A percentile compares a stretch with the other conserved stretches of the same genome.
Conservation (phyloP, 2,888 invertebrate genomes). For the Paralinhomoeus sp. region DNA sequence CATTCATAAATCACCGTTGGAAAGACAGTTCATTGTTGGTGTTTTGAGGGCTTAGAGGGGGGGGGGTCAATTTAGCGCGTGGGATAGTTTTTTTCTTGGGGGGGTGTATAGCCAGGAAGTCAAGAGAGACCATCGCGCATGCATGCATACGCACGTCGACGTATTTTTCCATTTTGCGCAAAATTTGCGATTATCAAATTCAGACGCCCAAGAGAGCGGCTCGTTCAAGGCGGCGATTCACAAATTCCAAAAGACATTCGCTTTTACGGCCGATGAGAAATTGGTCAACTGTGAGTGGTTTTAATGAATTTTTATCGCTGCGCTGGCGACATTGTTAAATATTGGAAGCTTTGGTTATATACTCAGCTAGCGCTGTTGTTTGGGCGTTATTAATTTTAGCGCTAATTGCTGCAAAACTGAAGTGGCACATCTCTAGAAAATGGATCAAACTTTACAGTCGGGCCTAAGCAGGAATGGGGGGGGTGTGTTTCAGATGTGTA, state of each 20-base stretch:
- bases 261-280: constrained; percentile 74
- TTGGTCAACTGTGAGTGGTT: constrained; percentile 60
- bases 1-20: too few relatives aligned
- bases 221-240: constrained; percentile 52
- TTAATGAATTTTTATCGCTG: not conserved
- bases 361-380: not conserved
- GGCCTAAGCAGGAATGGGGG: too few relatives aligned
- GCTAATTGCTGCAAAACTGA: not conserved
- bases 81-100: too few relatives aligned
- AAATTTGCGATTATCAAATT: too few relatives aligned
- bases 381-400: not conserved
- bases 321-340: not conserved
- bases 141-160: too few relatives aligned
- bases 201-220: constrained; percentile 40
- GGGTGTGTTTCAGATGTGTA: not conserved
- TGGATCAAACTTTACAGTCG: not conserved
- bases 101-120: too few relatives aligned
- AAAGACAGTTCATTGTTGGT: too few relatives aligned
- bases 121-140: too few relatives aligned
- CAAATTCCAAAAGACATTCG: constrained; percentile 67
- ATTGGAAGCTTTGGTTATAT: constrained; percentile 2
- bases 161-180: too few relatives aligned
- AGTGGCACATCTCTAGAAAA: not conserved
- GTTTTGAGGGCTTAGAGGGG: too few relatives aligned
- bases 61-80: too few relatives aligned